Evolutionary conservation across 53 echinoderm and acorn worm species (phyloP).

Genomic region (Temnopleurus reevesii): DNA sequence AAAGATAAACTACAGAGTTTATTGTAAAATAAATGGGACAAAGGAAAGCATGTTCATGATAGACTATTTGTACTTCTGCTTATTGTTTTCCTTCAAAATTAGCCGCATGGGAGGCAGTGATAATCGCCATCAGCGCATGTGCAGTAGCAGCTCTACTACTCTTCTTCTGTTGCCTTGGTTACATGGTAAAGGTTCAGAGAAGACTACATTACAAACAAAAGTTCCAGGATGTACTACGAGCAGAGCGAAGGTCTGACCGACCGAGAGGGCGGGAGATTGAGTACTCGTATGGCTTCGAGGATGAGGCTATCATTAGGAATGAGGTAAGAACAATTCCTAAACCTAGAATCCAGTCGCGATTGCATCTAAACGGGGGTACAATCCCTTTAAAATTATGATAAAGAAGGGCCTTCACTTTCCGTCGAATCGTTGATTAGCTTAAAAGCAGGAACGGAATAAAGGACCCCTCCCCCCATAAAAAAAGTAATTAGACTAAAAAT

Average conservation of each 20-base stretch:
- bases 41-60: too few species aligned
- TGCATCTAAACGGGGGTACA: too few species aligned
- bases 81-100: background rate
- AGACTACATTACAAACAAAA: background rate
- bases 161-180: background rate
- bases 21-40: too few species aligned
- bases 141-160: background rate
- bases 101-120: conserved; percentile 13
- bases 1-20: too few species aligned
- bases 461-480: too few species aligned
- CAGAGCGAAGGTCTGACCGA: too few species aligned
- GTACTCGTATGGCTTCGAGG: background rate
- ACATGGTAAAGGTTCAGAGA: background rate
- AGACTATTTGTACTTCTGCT: background rate
- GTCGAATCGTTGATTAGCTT: too few species aligned
- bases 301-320: background rate
- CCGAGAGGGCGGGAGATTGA: background rate
- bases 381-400: too few species aligned
- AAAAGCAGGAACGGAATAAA: too few species aligned
- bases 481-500: too few species aligned
- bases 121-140: background rate
- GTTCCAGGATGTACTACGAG: background rate
- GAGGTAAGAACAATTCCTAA: conserved; percentile 1
- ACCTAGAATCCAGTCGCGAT: too few species aligned
- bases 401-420: too few species aligned